Base-by-base conservation (phyloP, 2,113 vertebrate species). In the Ovis canadensis region DNA sequence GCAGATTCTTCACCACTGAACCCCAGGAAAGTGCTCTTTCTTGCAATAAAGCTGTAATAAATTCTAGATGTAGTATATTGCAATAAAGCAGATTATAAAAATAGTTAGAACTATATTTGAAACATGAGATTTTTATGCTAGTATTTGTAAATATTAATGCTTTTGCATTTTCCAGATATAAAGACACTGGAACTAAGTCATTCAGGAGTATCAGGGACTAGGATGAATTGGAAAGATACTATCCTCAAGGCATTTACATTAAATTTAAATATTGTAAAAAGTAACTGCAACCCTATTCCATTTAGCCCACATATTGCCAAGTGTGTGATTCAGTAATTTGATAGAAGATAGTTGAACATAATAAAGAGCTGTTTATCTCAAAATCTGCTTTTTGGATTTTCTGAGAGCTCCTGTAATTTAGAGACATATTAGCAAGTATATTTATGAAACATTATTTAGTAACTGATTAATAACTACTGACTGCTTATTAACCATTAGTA, bases 11-110 rank as follows among this genome's bases (percentile, higher is more conserved):
- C 43, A 7, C 40, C 0, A 0, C 71, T 77, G 40, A 27, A 25
- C 36, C 71, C 71, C 36, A 43, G 40, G 12, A 27, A 43, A 77
- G 23, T 12, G 0, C 23, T 77, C 23, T 27, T 77, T 94, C 10
- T 77, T 91, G 10, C 31, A 62, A n/a, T 60, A 85, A 93, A 77
- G 16, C 13, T 60, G 21, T 48, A 83, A 52, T 15, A 92, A 92
- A 94, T 83, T 67, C 45, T 92, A 40, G 67, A 36, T 36, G 45
- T 80, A 52, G 33, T 74, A 10, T 7, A 62, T 88, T 94, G 57
- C 78, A 64, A 60, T 88, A 92, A 95, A 80, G 23, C 11, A 93
- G 92, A 62, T 94, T 81, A 64, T 45, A 67, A 92, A 93, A 89
- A 74, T 90, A 83, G 17, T 86, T 82, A 96, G 43, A 89, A 77